Evolutionary conservation across 2,888 invertebrate genomes (phyloP), one percentile per base, ranked within the genome.

Genomic region (Bombylius major): DNA sequence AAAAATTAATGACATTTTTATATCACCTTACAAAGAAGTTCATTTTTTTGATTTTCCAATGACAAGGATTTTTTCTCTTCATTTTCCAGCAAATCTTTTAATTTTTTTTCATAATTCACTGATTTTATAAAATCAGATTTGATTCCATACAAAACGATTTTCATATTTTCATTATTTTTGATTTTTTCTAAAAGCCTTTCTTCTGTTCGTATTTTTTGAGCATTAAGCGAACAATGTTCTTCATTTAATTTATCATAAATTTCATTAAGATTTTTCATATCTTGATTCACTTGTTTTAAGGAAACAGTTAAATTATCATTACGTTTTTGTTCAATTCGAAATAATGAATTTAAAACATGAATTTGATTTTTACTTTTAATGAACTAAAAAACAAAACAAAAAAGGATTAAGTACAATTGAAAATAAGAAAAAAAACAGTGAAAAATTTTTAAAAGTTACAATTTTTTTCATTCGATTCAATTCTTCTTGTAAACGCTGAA

Each of bases 241-340:
- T 62, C 61, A 39, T 61, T 65, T 5, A 71, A 56, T 14, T 61
- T 65, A 8, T 60, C 54, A 42, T 69, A 56, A 0, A 66, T 62
- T 3, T 56, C 54, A 8, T 62, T 65, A 2, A 71, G 58, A 5
- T 39, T 57, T 5, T 69, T 65, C 4, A 67, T 64, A 6, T 61
- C 53, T 12, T 65, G 64, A 13, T 63, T 58, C 14, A 64, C 51
- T 13, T 59, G 61, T 9, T 62, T 66, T 0, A 72, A 39, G 36
- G 68, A 64, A n/a, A 61, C 13, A 14, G 63, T 66, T 0, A 72
- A 60, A 6, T 70, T 69, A 13, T 64, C 65, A 44, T 68, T 71
- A 14, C 67, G 68, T 33, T 65, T 68, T 53, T 70, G 65, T 53
- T 72, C 70, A 31, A 69, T 65, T 13, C 67, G 66, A 54, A 67